Evolutionary conservation across 2,888 invertebrate species (phyloP).

Genomic region (Melanophora roralis): DNA sequence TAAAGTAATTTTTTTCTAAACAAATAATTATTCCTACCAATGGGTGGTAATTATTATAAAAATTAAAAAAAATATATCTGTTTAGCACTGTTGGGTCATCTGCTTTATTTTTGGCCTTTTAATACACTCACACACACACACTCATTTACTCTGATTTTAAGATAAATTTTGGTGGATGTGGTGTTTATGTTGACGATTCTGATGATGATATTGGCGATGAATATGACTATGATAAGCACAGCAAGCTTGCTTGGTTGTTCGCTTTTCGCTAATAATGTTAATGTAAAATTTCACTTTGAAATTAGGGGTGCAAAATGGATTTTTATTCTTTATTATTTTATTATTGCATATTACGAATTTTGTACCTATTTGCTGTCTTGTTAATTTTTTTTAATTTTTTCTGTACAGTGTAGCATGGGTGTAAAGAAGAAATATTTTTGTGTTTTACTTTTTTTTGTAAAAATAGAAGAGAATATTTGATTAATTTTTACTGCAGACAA

Average conservation of each 20-base stretch:
- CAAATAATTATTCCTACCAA: too few species aligned
- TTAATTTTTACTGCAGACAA: background rate
- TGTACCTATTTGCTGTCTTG: slow-evolving; percentile 28
- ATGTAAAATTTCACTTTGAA: slow-evolving; percentile 48
- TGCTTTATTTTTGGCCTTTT: slow-evolving; percentile 5
- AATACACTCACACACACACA: background rate
- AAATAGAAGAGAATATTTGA: background rate
- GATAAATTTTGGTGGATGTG: slow-evolving; percentile 40
- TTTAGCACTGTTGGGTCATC: background rate
- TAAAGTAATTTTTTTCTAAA: too few species aligned
- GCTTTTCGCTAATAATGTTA: slow-evolving; percentile 52
- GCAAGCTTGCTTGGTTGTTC: background rate
- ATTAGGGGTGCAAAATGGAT: slow-evolving; percentile 64
- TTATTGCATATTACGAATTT: slow-evolving; percentile 17
- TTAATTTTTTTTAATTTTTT: slow-evolving; percentile 5
- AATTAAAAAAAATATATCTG: too few species aligned
- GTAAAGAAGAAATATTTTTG: background rate
- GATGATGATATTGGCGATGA: slow-evolving; percentile 17
- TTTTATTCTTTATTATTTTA: slow-evolving; percentile 50
- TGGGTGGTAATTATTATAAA: too few species aligned
- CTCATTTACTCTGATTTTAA: background rate
- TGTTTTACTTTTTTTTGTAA: too few species aligned
- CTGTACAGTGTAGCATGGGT: slow-evolving; percentile 19
- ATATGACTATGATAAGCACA: slow-evolving; percentile 17
- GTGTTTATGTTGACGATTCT: slow-evolving; percentile 32